Evolutionary conservation across 2,888 invertebrate genomes (phyloP).

Genomic region (Hetaerina titia): DNA sequence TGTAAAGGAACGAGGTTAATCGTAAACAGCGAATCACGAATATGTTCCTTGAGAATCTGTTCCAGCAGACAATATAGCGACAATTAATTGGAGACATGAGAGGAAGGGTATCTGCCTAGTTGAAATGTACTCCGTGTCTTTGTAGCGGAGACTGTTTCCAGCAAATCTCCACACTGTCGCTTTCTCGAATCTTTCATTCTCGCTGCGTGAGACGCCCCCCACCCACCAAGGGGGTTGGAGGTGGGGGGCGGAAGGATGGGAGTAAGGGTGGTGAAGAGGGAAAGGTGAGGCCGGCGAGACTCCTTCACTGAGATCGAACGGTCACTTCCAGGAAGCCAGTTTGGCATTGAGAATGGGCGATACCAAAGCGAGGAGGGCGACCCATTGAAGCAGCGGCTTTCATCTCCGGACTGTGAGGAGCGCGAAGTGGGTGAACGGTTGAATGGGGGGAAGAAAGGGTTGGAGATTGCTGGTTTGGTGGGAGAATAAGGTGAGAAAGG

Average conservation of each 20-base stretch:
- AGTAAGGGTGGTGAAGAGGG: not conserved
- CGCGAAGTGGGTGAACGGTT: not conserved
- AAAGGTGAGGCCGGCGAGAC: not conserved
- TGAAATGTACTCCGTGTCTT: not conserved
- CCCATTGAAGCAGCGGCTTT: not conserved
- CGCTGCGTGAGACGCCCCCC: not conserved
- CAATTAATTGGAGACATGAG: not conserved
- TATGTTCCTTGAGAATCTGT: not conserved
- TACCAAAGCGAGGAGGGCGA: conserved; percentile 14
- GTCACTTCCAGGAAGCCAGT: conserved; percentile 56
- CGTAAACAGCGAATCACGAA: not conserved
- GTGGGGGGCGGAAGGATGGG: not conserved
- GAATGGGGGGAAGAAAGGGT: not conserved
- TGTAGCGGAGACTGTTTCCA: not conserved
- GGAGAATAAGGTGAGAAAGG: not conserved
- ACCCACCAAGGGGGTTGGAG: not conserved
- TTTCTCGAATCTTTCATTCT: not conserved
- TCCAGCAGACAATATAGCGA: not conserved
- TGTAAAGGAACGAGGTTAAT: not conserved
- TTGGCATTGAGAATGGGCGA: not conserved
- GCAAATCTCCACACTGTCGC: not conserved
- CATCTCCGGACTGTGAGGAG: not conserved
- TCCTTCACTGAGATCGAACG: not conserved
- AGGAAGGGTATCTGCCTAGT: not conserved
- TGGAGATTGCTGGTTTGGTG: no score